A percentile compares a stretch with the other conserved stretches of the same genome.
These are phyloP conservation scores for Pseudonaja textilis DNA, from an alignment of 2,113 vertebrate genomes.

Conservation along the genomic window DNA sequence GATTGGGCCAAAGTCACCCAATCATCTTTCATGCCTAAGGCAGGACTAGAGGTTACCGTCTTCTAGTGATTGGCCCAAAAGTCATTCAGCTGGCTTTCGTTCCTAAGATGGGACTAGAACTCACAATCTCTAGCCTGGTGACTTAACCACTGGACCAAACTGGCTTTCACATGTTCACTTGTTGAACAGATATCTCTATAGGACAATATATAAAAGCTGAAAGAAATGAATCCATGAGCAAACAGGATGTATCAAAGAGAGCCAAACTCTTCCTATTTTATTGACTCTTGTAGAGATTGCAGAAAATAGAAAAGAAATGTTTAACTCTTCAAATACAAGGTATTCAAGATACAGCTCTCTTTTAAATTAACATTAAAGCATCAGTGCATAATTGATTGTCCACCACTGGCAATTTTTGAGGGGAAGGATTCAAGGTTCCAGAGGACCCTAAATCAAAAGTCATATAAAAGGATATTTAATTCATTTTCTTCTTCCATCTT, in stretches of 20 bases:
- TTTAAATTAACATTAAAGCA: not conserved
- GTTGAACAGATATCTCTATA: not conserved
- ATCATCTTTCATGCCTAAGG: too few relatives aligned
- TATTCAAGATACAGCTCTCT: too few relatives aligned
- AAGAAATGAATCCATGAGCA: not conserved
- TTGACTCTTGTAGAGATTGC: not conserved
- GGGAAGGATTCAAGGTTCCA: not conserved
- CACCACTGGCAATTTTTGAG: not conserved
- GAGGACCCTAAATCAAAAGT: conserved; percentile 23
- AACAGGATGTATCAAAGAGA: not conserved
- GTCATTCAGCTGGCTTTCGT: too few relatives aligned
- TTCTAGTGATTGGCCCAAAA: too few relatives aligned
- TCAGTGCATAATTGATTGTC: not conserved
- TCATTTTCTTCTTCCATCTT: not conserved
- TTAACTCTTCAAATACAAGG: too few relatives aligned
- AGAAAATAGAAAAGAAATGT: not conserved
- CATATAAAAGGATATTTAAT: not conserved
- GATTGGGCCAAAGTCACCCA: too few relatives aligned
- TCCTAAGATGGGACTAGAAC: too few relatives aligned
- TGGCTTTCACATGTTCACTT: not conserved
- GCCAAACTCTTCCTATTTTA: not conserved
- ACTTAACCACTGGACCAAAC: too few relatives aligned
- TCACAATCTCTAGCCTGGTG: too few relatives aligned
- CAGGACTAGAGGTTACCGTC: too few relatives aligned
- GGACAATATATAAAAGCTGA: not conserved